Evolutionary conservation across 2,797 vertebrate genomes (phyloP).

Genomic region (Columba guinea): DNA sequence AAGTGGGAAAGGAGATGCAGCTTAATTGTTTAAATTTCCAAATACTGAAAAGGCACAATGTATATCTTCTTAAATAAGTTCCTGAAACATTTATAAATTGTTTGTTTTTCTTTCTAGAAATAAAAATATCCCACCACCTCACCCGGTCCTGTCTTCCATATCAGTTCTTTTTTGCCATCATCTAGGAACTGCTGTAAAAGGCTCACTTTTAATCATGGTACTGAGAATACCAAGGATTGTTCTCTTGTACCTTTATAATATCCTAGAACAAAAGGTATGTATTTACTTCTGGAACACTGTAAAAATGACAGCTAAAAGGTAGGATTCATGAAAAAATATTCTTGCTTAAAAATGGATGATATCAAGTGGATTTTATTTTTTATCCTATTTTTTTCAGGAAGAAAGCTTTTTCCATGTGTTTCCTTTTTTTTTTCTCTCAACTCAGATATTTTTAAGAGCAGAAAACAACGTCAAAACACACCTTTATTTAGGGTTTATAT

Average conservation of each 20-base stretch:
- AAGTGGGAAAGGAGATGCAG: background rate
- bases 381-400: background rate
- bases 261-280: slow-evolving; percentile 75
- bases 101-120: slow-evolving; percentile 74
- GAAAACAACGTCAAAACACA: background rate
- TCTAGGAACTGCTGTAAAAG: slow-evolving; percentile 80
- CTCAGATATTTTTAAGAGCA: background rate
- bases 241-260: slow-evolving; percentile 56
- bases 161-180: slow-evolving; percentile 79
- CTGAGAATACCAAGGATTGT: slow-evolving; percentile 75
- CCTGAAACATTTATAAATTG: background rate
- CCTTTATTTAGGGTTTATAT: background rate
- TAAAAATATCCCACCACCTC: slow-evolving; percentile 69
- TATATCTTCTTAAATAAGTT: background rate
- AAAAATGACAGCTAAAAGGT: background rate
- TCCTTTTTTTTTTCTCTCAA: background rate
- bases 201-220: slow-evolving; percentile 75
- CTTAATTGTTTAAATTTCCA: background rate
- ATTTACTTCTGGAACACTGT: background rate
- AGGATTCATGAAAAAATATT: background rate
- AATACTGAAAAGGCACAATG: background rate
- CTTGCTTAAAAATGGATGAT: background rate
- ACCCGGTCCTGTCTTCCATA: slow-evolving; percentile 77
- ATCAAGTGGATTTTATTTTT: background rate
- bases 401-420: background rate